Conservation (phyloP, 2,797 vertebrate genomes). For the Monodelphis domestica region DNA sequence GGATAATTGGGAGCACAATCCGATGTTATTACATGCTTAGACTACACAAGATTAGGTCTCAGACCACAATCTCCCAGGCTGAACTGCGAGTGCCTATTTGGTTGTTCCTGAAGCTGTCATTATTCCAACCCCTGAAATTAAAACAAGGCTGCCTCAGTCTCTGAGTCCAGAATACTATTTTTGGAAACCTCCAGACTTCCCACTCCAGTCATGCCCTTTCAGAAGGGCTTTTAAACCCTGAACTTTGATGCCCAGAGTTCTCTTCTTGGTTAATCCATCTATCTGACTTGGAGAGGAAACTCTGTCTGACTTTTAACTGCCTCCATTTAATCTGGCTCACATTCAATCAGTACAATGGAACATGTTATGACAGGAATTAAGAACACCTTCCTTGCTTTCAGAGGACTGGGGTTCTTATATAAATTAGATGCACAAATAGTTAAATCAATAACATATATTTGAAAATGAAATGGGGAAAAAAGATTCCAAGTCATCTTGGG, state of each 20-base stretch:
- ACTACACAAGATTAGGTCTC: slow-evolving; percentile 76
- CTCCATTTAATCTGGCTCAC: not conserved
- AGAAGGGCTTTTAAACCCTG: not conserved
- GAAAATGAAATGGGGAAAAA: not conserved
- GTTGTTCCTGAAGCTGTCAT: slow-evolving; percentile 78
- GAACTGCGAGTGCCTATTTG: slow-evolving; percentile 77
- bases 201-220: slow-evolving; percentile 21
- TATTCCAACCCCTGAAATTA: slow-evolving; percentile 83
- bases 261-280: not conserved
- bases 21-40: slow-evolving; percentile 77
- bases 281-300: not conserved
- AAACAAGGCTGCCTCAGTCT: slow-evolving; percentile 72
- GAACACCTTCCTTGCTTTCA: slow-evolving; percentile 1
- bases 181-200: slow-evolving; percentile 65
- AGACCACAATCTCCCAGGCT: slow-evolving; percentile 80
- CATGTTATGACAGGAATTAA: not conserved
- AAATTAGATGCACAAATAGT: not conserved
- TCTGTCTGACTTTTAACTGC: not conserved
- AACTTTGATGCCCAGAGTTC: not conserved
- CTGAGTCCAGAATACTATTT: slow-evolving; percentile 68
- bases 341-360: not conserved
- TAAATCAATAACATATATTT: not conserved
- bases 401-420: not conserved
- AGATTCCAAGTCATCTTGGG: not conserved
- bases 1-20: slow-evolving; percentile 71